Base-by-base conservation (phyloP, 1,140 invertebrate species). In the Tenebrio molitor region DNA sequence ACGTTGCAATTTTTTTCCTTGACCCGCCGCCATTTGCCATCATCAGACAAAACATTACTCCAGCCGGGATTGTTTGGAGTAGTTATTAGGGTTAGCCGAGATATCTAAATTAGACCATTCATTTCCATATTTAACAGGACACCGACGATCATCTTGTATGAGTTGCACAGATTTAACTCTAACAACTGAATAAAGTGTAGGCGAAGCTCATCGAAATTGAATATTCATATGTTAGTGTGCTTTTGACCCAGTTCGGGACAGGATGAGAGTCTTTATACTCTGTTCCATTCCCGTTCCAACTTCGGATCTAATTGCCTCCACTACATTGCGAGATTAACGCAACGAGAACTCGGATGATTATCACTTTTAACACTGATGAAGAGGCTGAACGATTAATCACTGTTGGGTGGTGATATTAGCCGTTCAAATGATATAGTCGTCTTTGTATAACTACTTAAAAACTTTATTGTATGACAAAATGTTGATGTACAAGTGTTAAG, bases 181-280 rank as follows among this genome's bases (percentile, higher is more conserved):
- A 58, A 21, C 44, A 50, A 44, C 42, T 17, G 42, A 14, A 44
- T 15, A 2, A 44, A 44, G 44, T 50, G 44, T 50, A 50, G 44
- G 44, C 44, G 44, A 50, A 50, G 44, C 44, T 58, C 50, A 58
- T 58, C 23, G 21, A 58, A 58, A 58, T 29, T 58, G 50, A 58
- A 58, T 58, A 58, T 58, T 58, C 50, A 58, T 58, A 58, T 58
- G 50, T 58, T 58, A 25, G 21, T 58, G 50, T 58, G 50, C 50
- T 58, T 58, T 58, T 58, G 50, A 58, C 50, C 50, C 12, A 58
- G 50, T 58, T 58, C 23, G 3, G 12, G 12, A 58, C 23, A 23
- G 29, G 23, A 29, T 25, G 50, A 15, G 23, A 58, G 50, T 7
- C 14, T 23, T 19, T 46, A n/a, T n/a, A n/a, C 44, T 33, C 25